These are phyloP conservation scores for Pelecanus crispus DNA, from an alignment of 2,113 vertebrate species.

Conservation along the genomic window DNA sequence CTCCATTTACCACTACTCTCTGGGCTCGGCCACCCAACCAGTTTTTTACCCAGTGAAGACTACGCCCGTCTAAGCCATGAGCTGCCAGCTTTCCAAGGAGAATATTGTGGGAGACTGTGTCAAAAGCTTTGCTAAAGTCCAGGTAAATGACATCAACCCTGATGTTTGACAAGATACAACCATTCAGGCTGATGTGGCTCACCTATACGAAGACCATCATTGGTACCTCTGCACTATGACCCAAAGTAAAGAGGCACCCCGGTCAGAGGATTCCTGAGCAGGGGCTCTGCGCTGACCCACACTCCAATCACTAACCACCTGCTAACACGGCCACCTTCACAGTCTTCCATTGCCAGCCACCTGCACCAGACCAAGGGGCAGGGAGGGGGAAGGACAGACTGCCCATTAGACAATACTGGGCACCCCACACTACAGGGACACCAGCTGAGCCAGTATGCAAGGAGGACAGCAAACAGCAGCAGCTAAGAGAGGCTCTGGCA, in stretches of 20 bases:
- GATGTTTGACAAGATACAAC: background rate
- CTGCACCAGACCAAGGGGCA: background rate
- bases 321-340: background rate
- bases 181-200: background rate
- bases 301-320: background rate
- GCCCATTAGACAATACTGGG: background rate
- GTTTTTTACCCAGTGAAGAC: too few species aligned
- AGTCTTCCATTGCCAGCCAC: background rate
- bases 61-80: too few species aligned
- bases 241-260: background rate
- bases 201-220: accelerated
- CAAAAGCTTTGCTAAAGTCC: too few species aligned
- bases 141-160: too few species aligned
- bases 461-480: background rate
- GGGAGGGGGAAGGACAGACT: background rate
- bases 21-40: too few species aligned
- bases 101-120: too few species aligned
- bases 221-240: background rate
- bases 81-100: too few species aligned
- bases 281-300: background rate
- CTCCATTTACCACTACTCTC: too few species aligned
- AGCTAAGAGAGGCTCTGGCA: background rate
- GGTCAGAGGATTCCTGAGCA: background rate
- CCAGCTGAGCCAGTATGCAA: background rate
- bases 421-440: background rate